Evolutionary conservation across 2,113 vertebrate genomes (phyloP).

Genomic region (Trematocara variabile): DNA sequence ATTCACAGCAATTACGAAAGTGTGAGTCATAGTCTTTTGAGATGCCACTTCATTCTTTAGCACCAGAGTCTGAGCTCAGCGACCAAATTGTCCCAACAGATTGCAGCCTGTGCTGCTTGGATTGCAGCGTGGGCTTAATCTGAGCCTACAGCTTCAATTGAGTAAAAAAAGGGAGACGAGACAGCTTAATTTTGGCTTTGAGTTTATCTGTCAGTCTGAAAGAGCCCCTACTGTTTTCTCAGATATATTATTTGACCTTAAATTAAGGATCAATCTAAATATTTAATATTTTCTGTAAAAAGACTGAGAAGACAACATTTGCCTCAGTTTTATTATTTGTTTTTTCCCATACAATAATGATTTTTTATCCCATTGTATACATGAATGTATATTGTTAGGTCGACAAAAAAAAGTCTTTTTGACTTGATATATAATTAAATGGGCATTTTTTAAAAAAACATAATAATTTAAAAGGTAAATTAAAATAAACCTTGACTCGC

Average conservation of each 20-base stretch:
- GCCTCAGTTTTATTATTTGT: neutral
- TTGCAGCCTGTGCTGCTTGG: constrained; percentile 40
- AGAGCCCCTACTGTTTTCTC: neutral
- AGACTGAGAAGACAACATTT: neutral
- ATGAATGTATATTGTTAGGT: neutral
- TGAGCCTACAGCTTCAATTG: constrained; percentile 41
- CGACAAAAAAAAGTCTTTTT: neutral
- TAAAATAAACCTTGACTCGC: neutral
- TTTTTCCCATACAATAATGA: neutral
- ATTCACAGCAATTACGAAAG: neutral
- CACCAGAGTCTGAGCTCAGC: constrained; percentile 17
- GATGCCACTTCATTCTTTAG: neutral
- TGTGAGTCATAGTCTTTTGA: neutral
- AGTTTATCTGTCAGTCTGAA: constrained; percentile 25
- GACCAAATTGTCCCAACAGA: constrained; percentile 54
- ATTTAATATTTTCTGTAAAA: neutral
- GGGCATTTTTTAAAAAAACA: rapidly evolving
- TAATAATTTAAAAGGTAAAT: neutral
- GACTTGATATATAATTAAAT: neutral
- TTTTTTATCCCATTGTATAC: neutral
- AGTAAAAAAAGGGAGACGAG: constrained; percentile 22
- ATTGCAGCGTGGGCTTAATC: constrained; percentile 54
- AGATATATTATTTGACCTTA: neutral
- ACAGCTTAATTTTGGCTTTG: constrained; percentile 49
- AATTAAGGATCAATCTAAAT: neutral